These are phyloP conservation scores for Borostomias antarcticus DNA, from an alignment of 2,797 vertebrate genomes.

Conservation along the genomic window DNA sequence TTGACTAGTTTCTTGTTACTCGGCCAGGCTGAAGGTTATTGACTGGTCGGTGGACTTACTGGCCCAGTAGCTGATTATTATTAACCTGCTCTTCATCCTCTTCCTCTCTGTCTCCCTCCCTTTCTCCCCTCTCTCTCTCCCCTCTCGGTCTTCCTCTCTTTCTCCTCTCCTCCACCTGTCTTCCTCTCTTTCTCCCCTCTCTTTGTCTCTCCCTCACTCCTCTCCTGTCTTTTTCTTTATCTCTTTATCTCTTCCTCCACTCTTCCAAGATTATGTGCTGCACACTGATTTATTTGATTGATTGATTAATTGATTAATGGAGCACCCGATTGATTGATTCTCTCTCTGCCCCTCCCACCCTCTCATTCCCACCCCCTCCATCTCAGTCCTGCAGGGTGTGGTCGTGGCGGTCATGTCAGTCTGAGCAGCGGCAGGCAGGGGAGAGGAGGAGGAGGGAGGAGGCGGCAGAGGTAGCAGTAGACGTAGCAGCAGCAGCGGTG, in stretches of 20 bases:
- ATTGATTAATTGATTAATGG: too few species aligned
- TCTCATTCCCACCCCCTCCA: conserved; percentile 25
- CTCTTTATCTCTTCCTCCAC: conserved; percentile 25
- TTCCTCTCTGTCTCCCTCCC: neutral
- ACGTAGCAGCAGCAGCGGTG: neutral
- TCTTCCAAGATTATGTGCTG: too few species aligned
- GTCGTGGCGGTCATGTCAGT: conserved; percentile 64
- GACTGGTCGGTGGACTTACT: conserved; percentile 54
- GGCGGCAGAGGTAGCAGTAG: conserved; percentile 23
- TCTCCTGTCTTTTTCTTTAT: conserved; percentile 7
- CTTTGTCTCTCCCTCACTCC: conserved; percentile 1
- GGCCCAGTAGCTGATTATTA: conserved; percentile 55
- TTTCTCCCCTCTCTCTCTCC: conserved; percentile 11
- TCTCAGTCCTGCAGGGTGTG: conserved; percentile 46
- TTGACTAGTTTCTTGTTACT: neutral
- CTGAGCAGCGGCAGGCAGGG: conserved; percentile 57
- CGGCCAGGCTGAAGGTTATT: conserved; percentile 28
- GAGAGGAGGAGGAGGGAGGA: conserved; percentile 25
- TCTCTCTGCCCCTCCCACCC: neutral
- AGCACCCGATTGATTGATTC: too few species aligned
- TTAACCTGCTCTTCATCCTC: conserved; percentile 43
- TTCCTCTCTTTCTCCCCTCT: conserved; percentile 20
- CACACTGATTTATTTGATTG: too few species aligned
- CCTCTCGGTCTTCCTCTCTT: neutral
- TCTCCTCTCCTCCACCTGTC: conserved; percentile 41